phyloP scores from a whole-genome alignment of 2,113 vertebrate genomes.

The Pluvianellus socialis region DNA sequence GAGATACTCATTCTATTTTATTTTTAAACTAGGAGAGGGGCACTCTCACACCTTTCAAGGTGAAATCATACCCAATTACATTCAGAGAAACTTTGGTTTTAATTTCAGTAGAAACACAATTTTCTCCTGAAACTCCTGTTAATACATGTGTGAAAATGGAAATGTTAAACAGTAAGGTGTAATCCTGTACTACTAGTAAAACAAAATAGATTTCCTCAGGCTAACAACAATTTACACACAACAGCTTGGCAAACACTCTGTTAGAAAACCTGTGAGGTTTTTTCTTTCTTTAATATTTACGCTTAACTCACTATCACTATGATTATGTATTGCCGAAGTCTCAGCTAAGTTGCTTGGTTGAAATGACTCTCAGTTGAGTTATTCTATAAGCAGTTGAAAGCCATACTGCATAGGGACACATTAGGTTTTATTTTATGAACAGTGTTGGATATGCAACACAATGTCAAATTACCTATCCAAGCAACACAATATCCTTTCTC shows the following conservation, averaged over 20 bases:
- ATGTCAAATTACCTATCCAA: not conserved
- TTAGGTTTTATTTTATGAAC: not conserved
- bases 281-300: not conserved
- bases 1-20: not conserved
- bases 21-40: not conserved
- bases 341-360: not conserved
- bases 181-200: not conserved
- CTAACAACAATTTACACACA: not conserved
- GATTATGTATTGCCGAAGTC: not conserved
- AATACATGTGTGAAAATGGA: not conserved
- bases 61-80: not conserved
- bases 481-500: not conserved
- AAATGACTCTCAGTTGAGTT: not conserved
- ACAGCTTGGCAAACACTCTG: not conserved
- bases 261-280: not conserved
- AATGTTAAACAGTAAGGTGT: not conserved
- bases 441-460: not conserved
- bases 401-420: not conserved
- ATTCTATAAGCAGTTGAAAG: not conserved
- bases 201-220: not conserved
- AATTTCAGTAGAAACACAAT: rapidly evolving
- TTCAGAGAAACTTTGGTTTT: not conserved
- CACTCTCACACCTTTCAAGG: not conserved
- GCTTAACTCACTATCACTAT: not conserved
- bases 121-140: not conserved